These are phyloP conservation scores for Sinopyrophorus schimmeli DNA, from an alignment of 2,888 invertebrate genomes.

Conservation along the genomic window DNA sequence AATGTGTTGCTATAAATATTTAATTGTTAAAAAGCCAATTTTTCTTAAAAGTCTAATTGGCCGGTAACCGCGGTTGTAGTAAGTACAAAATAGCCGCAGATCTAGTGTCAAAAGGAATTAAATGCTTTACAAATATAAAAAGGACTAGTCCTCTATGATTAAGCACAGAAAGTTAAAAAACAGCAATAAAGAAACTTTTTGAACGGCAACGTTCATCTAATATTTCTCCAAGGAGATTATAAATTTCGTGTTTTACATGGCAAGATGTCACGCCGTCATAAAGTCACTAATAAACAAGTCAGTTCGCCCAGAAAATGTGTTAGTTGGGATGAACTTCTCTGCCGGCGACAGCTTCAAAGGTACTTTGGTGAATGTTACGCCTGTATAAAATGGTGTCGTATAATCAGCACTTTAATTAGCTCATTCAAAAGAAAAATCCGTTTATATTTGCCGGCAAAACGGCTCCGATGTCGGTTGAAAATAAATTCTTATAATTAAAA, in stretches of 20 bases:
- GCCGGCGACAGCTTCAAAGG: slow-evolving; percentile 17
- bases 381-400: slow-evolving; percentile 17
- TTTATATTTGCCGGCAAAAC: slow-evolving; percentile 16
- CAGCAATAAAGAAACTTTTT: slow-evolving; percentile 24
- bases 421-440: slow-evolving; percentile 17
- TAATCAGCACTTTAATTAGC: slow-evolving; percentile 28
- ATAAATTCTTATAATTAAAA: slow-evolving; percentile 24
- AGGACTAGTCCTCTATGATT: no score
- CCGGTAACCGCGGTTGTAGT: no score
- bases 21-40: no score
- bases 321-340: slow-evolving; percentile 18
- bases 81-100: no score
- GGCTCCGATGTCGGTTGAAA: slow-evolving; percentile 14
- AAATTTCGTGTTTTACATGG: slow-evolving; percentile 24
- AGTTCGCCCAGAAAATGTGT: slow-evolving; percentile 16
- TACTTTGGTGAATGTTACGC: slow-evolving; percentile 13
- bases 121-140: no score
- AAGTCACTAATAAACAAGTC: slow-evolving; percentile 28
- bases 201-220: slow-evolving; percentile 16
- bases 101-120: no score
- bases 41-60: no score
- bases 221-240: slow-evolving; percentile 21
- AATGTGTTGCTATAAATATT: no score
- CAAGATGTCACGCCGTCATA: slow-evolving; percentile 24
- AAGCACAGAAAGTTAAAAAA: no score